phyloP scores from a whole-genome alignment of 2,888 invertebrate genomes.

The Cheiracanthium punctorium region DNA sequence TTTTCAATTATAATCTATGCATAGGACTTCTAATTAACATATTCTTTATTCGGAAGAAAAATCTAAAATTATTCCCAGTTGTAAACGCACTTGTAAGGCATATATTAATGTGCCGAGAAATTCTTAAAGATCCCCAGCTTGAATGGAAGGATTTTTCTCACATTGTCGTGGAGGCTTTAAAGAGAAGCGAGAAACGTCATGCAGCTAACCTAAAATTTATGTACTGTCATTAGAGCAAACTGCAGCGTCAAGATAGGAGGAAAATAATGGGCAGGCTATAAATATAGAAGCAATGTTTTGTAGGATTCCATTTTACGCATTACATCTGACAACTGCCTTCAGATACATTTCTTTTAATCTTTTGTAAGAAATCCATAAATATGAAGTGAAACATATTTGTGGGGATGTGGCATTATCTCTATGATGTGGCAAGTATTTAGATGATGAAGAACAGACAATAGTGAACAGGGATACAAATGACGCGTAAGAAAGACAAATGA shows the following conservation, averaged over 20 bases:
- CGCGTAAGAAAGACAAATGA: too few species aligned
- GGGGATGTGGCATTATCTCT: background rate
- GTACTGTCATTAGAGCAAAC: slow-evolving; percentile 60
- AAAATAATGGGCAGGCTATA: slow-evolving; percentile 57
- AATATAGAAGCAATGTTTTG: slow-evolving; percentile 48
- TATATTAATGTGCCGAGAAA: too few species aligned
- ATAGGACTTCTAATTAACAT: too few species aligned
- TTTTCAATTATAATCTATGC: too few species aligned
- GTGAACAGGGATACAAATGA: too few species aligned
- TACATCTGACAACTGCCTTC: background rate
- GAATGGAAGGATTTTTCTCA: background rate
- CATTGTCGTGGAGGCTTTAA: background rate
- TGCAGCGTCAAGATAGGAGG: slow-evolving; percentile 61
- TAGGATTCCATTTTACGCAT: slow-evolving; percentile 12
- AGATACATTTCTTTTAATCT: slow-evolving; percentile 4
- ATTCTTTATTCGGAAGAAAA: too few species aligned
- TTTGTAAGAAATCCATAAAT: background rate
- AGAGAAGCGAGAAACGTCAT: background rate
- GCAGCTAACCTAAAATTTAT: slow-evolving; percentile 34
- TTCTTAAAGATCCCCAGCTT: too few species aligned
- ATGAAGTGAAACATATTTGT: background rate
- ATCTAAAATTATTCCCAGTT: too few species aligned
- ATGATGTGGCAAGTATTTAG: too few species aligned
- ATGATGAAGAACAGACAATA: too few species aligned
- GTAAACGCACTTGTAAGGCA: too few species aligned